Percentiles rank a stretch among this genome's conserved stretches.
phyloP scores from a whole-genome alignment of 2,888 invertebrate species.

The Noctua fimbriata region DNA sequence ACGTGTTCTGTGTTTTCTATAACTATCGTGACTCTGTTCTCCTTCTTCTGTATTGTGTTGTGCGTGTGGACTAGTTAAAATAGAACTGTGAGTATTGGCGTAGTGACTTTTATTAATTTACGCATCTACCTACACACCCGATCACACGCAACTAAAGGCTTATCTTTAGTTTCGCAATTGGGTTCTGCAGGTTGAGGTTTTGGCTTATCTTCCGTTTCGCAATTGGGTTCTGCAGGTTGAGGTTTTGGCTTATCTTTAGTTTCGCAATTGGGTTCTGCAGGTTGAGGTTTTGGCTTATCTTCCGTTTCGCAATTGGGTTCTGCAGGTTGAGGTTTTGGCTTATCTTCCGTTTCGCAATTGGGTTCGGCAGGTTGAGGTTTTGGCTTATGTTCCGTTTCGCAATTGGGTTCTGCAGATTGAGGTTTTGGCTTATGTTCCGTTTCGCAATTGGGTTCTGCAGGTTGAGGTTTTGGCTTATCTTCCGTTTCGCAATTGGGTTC shows the following conservation, averaged over 20 bases:
- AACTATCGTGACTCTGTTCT: too few relatives aligned
- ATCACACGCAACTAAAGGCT: too few relatives aligned
- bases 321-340: neutral
- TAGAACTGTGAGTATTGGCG: too few relatives aligned
- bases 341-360: neutral
- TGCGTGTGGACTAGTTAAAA: too few relatives aligned
- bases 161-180: neutral
- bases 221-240: neutral
- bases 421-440: neutral
- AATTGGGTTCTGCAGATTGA: neutral
- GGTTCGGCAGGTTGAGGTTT: neutral
- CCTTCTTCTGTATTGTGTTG: too few relatives aligned
- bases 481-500: neutral
- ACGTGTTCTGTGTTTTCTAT: too few relatives aligned
- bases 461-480: neutral
- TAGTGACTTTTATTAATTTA: too few relatives aligned
- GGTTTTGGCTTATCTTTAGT: neutral
- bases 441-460: neutral
- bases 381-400: too few relatives aligned
- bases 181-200: neutral
- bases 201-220: neutral
- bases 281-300: neutral
- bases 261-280: neutral
- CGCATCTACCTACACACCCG: too few relatives aligned
- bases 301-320: neutral